Base-by-base conservation (phyloP, 2,888 invertebrate species). In the Malacosoma neustria region DNA sequence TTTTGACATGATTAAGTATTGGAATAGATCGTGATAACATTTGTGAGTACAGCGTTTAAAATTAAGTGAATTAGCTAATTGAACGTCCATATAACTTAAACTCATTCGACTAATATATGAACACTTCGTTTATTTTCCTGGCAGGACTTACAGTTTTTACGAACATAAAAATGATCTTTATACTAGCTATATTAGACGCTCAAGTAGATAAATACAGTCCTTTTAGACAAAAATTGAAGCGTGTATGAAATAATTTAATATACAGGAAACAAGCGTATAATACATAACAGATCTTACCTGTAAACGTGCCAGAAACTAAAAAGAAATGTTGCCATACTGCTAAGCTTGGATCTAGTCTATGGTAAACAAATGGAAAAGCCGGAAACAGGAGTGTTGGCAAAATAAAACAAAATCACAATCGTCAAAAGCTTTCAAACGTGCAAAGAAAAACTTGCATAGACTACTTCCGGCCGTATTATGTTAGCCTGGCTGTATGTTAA, bases 391-490 rank as follows among this genome's bases (percentile, higher is more conserved):
- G 51, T 47, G 51, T 54, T 51, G 57, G 57, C 57, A 68, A 82
- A 81, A 75, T 79, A 82, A 85, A 82, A 80, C 73, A 79, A 74
- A 77, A 81, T 84, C 85, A 84, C 85, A 85, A 84, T 84, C 84
- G 80, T 81, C 70, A 81, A 82, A 85, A 84, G 85, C 85, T 84
- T 85, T 85, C 85, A 85, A 82, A 85, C 85, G 84, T 85, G 84
- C 84, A 80, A 45, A 37, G 30, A 38, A 22, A 34, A 15, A 29
- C 9, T 11, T 4, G 22, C 22, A 4, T 33, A 15, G 33, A 11
- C 22, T 22, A 22, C 22, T 7, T 15, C 7, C 4, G 5, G 15
- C 7, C 15, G 15, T 1, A 6, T 7, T 6, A 15, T 15, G 15
- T 15, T 15, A 15, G 15, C 7, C 7, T 15, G n/a, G n/a, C n/a